Evolutionary conservation across 1,140 invertebrate genomes (phyloP).

Genomic region (Sarcophaga bullata): DNA sequence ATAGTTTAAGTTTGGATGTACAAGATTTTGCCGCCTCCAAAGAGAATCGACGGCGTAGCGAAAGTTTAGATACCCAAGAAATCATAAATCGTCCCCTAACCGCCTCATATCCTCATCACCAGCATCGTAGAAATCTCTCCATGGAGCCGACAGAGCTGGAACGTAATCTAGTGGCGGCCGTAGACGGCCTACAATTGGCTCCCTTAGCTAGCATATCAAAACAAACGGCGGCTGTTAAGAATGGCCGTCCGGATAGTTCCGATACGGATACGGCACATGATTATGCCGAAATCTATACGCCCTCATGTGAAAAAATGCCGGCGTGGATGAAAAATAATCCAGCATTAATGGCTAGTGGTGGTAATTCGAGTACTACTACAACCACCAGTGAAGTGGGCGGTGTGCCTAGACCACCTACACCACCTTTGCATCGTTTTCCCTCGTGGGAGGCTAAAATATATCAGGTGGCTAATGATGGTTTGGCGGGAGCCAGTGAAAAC

Average conservation of each 20-base stretch:
- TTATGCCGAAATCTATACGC: slow-evolving; percentile 94
- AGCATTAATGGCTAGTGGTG: slow-evolving; percentile 65
- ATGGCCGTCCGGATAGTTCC: slow-evolving; percentile 68
- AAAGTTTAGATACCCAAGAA: slow-evolving; percentile 64
- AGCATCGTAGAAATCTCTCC: slow-evolving; percentile 66
- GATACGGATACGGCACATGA: slow-evolving; percentile 84
- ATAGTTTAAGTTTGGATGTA: slow-evolving; percentile 68
- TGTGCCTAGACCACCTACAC: slow-evolving; percentile 81
- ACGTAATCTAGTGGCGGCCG: slow-evolving; percentile 70
- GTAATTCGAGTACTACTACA: slow-evolving; percentile 67
- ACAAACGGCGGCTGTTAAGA: slow-evolving; percentile 49
- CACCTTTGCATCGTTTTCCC: slow-evolving; percentile 88
- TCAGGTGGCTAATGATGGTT: slow-evolving; percentile 85
- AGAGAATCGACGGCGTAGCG: slow-evolving; percentile 66
- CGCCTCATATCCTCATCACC: slow-evolving; percentile 65
- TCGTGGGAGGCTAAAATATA: slow-evolving; percentile 97
- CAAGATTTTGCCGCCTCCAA: slow-evolving; percentile 62
- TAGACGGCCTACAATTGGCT: slow-evolving; percentile 68
- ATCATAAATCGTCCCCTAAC: slow-evolving; percentile 58
- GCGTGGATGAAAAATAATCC: slow-evolving; percentile 68
- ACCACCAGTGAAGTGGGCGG: slow-evolving; percentile 66
- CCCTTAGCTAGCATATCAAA: slow-evolving; percentile 66
- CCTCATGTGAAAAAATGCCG: slow-evolving; percentile 78
- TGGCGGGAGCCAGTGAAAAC: slow-evolving; percentile 64
- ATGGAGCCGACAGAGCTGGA: slow-evolving; percentile 67